Conservation (phyloP, 2,888 invertebrate genomes). For the Conomelus anceps region DNA sequence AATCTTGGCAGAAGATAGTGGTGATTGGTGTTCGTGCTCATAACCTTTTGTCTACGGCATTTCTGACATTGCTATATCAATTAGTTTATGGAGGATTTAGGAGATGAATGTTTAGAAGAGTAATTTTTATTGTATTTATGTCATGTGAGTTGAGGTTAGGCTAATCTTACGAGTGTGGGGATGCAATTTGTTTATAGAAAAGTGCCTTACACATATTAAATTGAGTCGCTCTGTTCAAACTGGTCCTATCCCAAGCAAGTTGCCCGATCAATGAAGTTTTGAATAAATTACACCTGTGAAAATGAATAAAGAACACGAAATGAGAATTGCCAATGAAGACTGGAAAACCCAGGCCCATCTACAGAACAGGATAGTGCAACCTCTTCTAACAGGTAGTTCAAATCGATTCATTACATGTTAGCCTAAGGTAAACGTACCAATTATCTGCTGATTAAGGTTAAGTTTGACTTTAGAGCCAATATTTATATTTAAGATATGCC, state of each 20-base stretch:
- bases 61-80: too few relatives aligned
- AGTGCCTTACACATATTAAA: neutral
- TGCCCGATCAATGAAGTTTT: neutral
- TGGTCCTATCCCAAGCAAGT: neutral
- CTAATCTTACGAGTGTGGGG: neutral
- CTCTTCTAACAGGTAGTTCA: conserved; percentile 71
- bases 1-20: neutral
- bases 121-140: neutral
- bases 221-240: neutral
- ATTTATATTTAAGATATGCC: too few relatives aligned
- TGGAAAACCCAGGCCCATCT: conserved; percentile 34
- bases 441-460: too few relatives aligned
- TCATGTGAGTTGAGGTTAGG: neutral
- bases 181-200: neutral
- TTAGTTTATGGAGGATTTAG: neutral
- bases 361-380: conserved; percentile 81
- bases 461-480: too few relatives aligned
- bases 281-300: neutral
- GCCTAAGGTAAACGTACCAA: too few relatives aligned
- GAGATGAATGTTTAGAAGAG: neutral
- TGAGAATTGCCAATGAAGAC: conserved; percentile 17
- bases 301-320: neutral
- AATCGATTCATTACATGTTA: too few relatives aligned
- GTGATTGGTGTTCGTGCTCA: neutral
- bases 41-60: neutral